Percentiles rank a stretch among this genome's conserved stretches.
These are phyloP conservation scores for Pheosia gnoma DNA, from an alignment of 2,888 invertebrate genomes.

Conservation along the genomic window DNA sequence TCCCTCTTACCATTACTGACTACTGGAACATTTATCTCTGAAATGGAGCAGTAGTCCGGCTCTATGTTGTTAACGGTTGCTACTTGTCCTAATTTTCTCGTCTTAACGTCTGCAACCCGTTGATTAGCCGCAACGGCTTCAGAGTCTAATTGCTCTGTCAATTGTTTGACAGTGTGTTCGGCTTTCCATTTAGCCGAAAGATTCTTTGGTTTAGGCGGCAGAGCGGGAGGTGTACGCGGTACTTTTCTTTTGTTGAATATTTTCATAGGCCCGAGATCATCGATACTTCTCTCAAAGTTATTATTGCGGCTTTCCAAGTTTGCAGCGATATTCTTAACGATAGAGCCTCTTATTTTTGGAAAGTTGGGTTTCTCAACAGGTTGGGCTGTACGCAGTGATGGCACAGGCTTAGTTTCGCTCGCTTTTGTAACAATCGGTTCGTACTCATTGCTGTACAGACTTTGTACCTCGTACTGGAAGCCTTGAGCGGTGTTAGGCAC, in stretches of 20 bases:
- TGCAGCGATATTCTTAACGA: constrained; percentile 80
- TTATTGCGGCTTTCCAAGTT: constrained; percentile 76
- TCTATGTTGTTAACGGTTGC: constrained; percentile 81
- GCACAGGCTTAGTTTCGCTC: constrained; percentile 61
- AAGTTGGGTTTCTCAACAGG: constrained; percentile 58
- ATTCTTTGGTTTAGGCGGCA: constrained; percentile 92
- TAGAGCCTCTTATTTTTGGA: constrained; percentile 78
- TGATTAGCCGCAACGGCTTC: constrained; percentile 84
- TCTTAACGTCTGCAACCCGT: constrained; percentile 84
- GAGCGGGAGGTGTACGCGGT: constrained; percentile 87
- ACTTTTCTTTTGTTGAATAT: constrained; percentile 83
- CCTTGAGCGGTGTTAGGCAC: constrained; percentile 83
- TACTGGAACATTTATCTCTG: constrained; percentile 88
- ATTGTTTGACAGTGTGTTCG: constrained; percentile 71
- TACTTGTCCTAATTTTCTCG: constrained; percentile 80
- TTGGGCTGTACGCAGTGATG: constrained; percentile 58
- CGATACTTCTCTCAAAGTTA: constrained; percentile 77
- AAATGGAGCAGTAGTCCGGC: constrained; percentile 91
- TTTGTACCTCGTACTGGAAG: constrained; percentile 83
- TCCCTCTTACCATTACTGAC: constrained; percentile 82
- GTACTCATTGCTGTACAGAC: constrained; percentile 90
- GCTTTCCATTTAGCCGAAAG: constrained; percentile 87
- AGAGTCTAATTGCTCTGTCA: constrained; percentile 79
- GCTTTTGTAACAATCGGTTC: constrained; percentile 87
- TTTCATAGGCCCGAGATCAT: constrained; percentile 73